Evolutionary conservation across 2,113 vertebrate genomes (phyloP), one percentile per base, ranked within the genome.

Genomic region (human (Homo sapiens)): DNA sequence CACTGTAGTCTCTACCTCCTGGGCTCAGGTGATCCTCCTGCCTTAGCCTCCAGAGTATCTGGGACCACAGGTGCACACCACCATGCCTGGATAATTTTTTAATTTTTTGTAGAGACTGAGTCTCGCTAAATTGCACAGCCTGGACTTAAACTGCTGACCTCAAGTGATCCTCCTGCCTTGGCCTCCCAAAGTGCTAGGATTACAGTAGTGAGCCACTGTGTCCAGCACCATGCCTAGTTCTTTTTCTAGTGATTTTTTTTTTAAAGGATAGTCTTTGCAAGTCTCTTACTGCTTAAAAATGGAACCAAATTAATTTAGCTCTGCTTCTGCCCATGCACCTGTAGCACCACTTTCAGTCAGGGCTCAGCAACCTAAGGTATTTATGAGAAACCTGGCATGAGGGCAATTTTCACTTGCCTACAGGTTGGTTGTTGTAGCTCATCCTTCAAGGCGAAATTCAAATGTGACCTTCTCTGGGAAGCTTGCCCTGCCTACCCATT

Each of bases 361-460:
- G 35, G 8, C 20, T 82, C 14, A 75, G 32, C 11, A 89, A 78
- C n/a, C 52, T 83, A 73, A 86, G 32, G 25, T 70, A 72, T 59
- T 45, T 70, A 50, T 6, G 9, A 55, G 76, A 90, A 73, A 57
- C 40, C 40, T 75, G 82, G 61, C 43, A 52, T 4, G 12, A 59
- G 14, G 32, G 80, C 79, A 68, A 17, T 57, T 88, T 72, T 70
- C 81, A 81, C 8, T 57, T 86, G 94, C 48, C 35, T 70, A 48
- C 12, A 52, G 30, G 8, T 35, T 78, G 55, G 20, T 8, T 78
- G 27, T 8, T 78, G 14, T 12, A 89, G 50, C 45, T 81, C 38
- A 86, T 84, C 64, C 35, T 92, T 92, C 79, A 94, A 64, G 68
- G 43, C 23, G 48, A 72, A 90, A 68, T 40, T 86, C 92, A 89